phyloP scores from a whole-genome alignment of 1,140 invertebrate species.

The Drosophila sechellia region DNA sequence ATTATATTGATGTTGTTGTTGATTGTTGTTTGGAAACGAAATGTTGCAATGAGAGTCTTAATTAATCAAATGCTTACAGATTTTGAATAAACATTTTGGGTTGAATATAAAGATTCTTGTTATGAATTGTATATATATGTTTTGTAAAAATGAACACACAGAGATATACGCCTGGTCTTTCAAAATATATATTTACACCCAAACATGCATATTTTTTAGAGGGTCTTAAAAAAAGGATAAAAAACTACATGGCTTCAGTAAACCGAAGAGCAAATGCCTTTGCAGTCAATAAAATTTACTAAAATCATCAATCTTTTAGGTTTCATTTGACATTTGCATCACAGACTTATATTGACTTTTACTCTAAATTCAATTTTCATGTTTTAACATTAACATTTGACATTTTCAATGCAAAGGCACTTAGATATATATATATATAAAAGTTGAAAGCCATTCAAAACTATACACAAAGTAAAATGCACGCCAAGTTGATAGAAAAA shows the following conservation, averaged over 20 bases:
- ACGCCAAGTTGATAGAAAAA: background rate
- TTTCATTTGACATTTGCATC: background rate
- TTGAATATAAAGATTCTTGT: constrained; percentile 65
- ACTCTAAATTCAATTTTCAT: too few relatives aligned
- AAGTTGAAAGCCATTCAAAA: constrained; percentile 1
- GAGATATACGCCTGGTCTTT: constrained; percentile 32
- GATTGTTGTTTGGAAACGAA: constrained; percentile 75
- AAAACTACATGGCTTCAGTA: constrained; percentile 10
- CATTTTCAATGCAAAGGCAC: background rate
- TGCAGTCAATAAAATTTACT: background rate
- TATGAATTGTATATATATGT: constrained; percentile 47
- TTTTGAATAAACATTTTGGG: constrained; percentile 56
- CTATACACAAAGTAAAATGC: background rate
- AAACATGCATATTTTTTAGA: constrained; percentile 19
- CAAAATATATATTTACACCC: constrained; percentile 30
- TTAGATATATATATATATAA: too few relatives aligned
- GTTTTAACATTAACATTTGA: too few relatives aligned
- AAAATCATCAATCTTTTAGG: background rate
- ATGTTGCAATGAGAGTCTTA: constrained; percentile 76
- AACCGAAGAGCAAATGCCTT: constrained; percentile 12
- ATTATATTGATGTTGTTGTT: constrained; percentile 62
- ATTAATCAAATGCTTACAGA: constrained; percentile 73
- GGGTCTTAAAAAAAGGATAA: background rate
- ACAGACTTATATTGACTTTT: background rate
- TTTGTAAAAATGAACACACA: constrained; percentile 55